These are phyloP conservation scores for Notolabrus celidotus DNA, from an alignment of 2,797 vertebrate genomes.

Conservation along the genomic window DNA sequence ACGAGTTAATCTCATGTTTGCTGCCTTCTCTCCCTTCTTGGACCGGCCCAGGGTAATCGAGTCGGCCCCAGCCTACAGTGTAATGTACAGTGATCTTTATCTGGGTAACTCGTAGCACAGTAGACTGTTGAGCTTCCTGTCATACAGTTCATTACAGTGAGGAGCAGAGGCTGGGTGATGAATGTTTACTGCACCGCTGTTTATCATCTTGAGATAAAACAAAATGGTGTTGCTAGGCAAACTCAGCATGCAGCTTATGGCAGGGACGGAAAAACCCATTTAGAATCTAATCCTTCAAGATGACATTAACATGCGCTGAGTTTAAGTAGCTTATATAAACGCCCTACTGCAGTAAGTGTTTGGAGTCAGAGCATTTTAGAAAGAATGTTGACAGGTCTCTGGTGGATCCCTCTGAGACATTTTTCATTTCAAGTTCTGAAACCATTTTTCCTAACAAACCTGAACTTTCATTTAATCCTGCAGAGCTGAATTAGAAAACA, in stretches of 20 bases:
- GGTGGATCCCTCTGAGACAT: conserved; percentile 60
- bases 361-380: conserved; percentile 74
- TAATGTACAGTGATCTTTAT: neutral
- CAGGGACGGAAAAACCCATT: conserved; percentile 79
- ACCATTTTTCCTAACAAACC: conserved; percentile 35
- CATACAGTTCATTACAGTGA: conserved; percentile 40
- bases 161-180: conserved; percentile 49
- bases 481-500: conserved; percentile 25
- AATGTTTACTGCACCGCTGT: conserved; percentile 43
- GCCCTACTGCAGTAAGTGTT: conserved; percentile 72
- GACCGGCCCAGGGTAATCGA: conserved; percentile 22
- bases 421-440: conserved; percentile 36
- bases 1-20: conserved; percentile 66
- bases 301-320: conserved; percentile 83
- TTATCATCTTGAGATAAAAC: conserved; percentile 75
- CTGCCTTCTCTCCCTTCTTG: conserved; percentile 33
- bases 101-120: conserved; percentile 27
- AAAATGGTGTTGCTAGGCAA: conserved; percentile 76
- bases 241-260: conserved; percentile 74
- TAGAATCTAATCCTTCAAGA: conserved; percentile 87
- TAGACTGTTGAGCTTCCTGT: conserved; percentile 17
- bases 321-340: conserved; percentile 87
- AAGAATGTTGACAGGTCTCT: conserved; percentile 74
- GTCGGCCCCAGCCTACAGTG: conserved; percentile 13
- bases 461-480: conserved; percentile 36